Evolutionary conservation across 2,113 vertebrate species (phyloP), one percentile per base, ranked within the genome.

Genomic region (Poeciliopsis retropinna): DNA sequence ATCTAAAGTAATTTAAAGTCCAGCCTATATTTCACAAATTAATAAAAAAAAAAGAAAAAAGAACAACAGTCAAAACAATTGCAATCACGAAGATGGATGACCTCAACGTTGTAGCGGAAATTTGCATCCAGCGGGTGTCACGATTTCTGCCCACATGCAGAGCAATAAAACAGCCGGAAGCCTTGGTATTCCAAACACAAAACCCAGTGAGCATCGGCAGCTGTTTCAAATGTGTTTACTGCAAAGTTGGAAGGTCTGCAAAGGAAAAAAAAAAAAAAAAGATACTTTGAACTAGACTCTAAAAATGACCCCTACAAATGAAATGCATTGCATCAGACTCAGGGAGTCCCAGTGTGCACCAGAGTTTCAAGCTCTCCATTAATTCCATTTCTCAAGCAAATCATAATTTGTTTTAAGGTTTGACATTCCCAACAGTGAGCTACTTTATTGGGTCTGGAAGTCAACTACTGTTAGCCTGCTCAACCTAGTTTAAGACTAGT

Each of bases 141-240:
- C 70, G 64, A 91, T 80, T 82, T 69, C 34, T 72, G 80, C 80
- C 73, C 78, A 34, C 85, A 81, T 73, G 87, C 80, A 34, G 85
- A 86, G 88, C 85, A 83, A 86, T 83, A 76, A 88, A 82, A 87
- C 86, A 89, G 82, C 78, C 68, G 62, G 85, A 30, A 63, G 73
- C 80, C 88, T 65, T 78, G 37, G 84, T 79, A 64, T 69, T 75
- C 73, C 73, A 32, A 85, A 76, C 71, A 88, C 83, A 85, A 79
- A 90, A 87, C 79, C 22, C 87, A 78, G 88, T 86, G 28, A 81
- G 86, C 25, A 68, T 81, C 61, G 84, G 83, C 88, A 84, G 83
- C 83, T 84, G 86, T 86, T 82, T 78, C 67, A 66, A 81, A 88
- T 88, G 77, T 80, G 87, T 83, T 90, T 86, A 81, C 86, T 76